Evolutionary conservation across 1,140 invertebrate genomes (phyloP).

Genomic region (Drosophila nikananu): DNA sequence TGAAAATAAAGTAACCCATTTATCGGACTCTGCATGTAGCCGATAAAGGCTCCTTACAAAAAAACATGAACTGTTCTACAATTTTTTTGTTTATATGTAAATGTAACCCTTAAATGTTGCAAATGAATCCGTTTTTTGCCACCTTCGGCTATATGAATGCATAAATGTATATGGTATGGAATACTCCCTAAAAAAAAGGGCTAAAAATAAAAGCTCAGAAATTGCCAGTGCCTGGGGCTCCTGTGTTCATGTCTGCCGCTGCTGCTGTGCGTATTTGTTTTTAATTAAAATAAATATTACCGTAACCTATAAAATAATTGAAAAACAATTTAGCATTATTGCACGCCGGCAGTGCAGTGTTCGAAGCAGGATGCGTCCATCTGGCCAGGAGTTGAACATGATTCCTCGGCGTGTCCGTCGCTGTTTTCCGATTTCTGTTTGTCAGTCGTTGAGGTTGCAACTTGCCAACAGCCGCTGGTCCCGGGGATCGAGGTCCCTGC

Average conservation of each 20-base stretch:
- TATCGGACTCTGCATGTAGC: constrained; percentile 7
- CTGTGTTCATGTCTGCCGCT: constrained; percentile 33
- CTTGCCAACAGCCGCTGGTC: constrained; percentile 38
- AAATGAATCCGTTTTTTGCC: constrained; percentile 52
- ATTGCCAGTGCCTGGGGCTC: constrained; percentile 20
- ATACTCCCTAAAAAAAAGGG: constrained; percentile 10
- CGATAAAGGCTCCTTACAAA: constrained; percentile 38
- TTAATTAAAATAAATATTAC: constrained; percentile 85
- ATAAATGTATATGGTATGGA: not conserved
- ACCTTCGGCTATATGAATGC: constrained; percentile 1
- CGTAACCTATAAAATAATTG: constrained; percentile 84
- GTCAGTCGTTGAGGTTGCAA: constrained; percentile 47
- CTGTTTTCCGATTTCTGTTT: constrained; percentile 48
- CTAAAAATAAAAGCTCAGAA: constrained; percentile 24
- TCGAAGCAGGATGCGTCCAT: constrained; percentile 3
- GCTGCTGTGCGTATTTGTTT: constrained; percentile 66
- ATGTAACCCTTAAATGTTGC: constrained; percentile 46
- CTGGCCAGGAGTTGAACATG: constrained; percentile 7
- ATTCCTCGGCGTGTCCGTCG: constrained; percentile 24
- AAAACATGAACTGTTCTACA: constrained; percentile 32
- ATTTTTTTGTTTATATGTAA: constrained; percentile 39
- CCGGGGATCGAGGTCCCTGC: not conserved
- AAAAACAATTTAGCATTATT: constrained; percentile 83
- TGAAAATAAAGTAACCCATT: not conserved
- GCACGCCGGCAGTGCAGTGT: constrained; percentile 21